Evolutionary conservation across 2,888 invertebrate genomes (phyloP).

Genomic region (Drosophila suboccidentalis): DNA sequence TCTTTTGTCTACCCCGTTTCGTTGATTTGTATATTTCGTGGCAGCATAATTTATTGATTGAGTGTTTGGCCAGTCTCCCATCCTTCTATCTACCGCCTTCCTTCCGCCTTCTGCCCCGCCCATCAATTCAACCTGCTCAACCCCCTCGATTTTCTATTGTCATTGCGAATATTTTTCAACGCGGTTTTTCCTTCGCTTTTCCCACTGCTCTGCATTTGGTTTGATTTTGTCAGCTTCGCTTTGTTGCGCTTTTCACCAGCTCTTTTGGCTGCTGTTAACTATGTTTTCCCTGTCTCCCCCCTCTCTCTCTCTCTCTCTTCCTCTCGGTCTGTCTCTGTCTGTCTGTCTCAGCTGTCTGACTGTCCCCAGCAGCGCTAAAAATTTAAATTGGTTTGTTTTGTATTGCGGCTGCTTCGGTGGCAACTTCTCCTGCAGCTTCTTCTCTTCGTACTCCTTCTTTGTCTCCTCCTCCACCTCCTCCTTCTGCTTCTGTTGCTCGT

Average conservation of each 20-base stretch:
- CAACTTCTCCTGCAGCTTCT: slow-evolving; percentile 28
- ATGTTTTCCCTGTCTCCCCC: slow-evolving; percentile 39
- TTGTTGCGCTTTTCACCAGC: slow-evolving; percentile 77
- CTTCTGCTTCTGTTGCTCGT: slow-evolving; percentile 32
- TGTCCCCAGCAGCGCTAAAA: slow-evolving; percentile 60
- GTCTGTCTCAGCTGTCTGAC: slow-evolving; percentile 10
- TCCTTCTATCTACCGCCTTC: slow-evolving; percentile 19
- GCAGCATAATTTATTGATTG: slow-evolving; percentile 83
- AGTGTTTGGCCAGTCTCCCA: slow-evolving; percentile 69
- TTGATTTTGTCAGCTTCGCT: slow-evolving; percentile 79
- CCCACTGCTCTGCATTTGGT: slow-evolving; percentile 39
- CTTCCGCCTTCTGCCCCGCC: slow-evolving; percentile 7
- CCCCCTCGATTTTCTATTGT: slow-evolving; percentile 59
- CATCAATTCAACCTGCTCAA: slow-evolving; percentile 1
- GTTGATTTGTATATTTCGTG: slow-evolving; percentile 76
- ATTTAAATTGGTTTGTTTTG: slow-evolving; percentile 83
- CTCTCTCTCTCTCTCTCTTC: background rate
- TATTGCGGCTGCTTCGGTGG: slow-evolving; percentile 67
- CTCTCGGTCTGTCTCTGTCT: background rate
- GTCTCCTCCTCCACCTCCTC: slow-evolving; percentile 8
- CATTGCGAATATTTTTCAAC: slow-evolving; percentile 54
- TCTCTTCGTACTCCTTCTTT: background rate
- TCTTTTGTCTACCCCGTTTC: slow-evolving; percentile 30
- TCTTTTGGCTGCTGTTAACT: slow-evolving; percentile 54
- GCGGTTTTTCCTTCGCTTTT: slow-evolving; percentile 19